Conservation (phyloP, 1,140 invertebrate species). For the Drosophila ogumai region DNA sequence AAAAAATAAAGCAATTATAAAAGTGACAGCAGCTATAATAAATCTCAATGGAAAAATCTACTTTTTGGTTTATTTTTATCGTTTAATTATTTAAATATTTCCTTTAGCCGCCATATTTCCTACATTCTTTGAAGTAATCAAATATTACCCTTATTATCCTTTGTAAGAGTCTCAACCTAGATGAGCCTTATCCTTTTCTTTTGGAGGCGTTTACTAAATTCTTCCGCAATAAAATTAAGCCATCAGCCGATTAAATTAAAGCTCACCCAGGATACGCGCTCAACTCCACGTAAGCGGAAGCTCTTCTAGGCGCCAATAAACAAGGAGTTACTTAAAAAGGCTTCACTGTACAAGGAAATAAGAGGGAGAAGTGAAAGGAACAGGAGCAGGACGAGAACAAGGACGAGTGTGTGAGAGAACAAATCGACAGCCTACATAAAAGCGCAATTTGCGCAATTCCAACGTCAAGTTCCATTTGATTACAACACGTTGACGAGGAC, state of each 20-base stretch:
- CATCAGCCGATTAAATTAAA: conserved; percentile 2
- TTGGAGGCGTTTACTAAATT: neutral
- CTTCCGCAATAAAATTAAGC: conserved; percentile 1
- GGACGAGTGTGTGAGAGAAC: conserved; percentile 4
- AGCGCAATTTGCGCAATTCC: conserved; percentile 80
- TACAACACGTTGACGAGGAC: conserved; percentile 76
- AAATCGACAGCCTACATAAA: conserved; percentile 80
- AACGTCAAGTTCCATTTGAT: conserved; percentile 80
- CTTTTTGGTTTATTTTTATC: neutral
- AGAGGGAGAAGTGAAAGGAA: neutral
- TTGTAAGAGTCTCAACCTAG: neutral
- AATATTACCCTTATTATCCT: neutral
- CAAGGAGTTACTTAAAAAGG: conserved; percentile 3
- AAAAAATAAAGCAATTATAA: neutral
- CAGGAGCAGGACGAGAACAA: neutral
- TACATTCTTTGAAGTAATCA: neutral
- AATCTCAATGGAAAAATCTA: neutral
- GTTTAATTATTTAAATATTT: neutral
- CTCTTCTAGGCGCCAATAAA: neutral
- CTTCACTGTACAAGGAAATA: conserved; percentile 24
- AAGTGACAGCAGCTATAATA: neutral
- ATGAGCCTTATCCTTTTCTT: neutral
- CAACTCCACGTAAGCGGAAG: neutral
- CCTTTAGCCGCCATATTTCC: neutral
- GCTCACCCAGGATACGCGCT: neutral